phyloP scores from a whole-genome alignment of 1,140 invertebrate genomes.

The Kradibia gibbosae region DNA sequence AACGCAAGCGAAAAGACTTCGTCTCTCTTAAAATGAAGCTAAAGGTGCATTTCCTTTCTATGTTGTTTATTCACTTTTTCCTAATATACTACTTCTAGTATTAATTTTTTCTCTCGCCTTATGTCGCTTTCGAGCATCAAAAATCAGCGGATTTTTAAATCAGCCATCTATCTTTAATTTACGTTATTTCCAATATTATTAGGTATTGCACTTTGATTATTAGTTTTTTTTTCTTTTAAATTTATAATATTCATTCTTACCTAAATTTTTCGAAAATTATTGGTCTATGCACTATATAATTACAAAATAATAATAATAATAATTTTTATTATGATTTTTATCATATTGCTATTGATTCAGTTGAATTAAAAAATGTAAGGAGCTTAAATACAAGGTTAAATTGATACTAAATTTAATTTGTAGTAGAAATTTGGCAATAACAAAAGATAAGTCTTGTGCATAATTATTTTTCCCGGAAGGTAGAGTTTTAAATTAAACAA shows the following conservation, averaged over 20 bases:
- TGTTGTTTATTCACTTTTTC: neutral
- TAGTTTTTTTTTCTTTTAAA: too few relatives aligned
- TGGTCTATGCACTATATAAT: too few relatives aligned
- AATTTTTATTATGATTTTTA: too few relatives aligned
- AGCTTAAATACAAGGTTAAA: too few relatives aligned
- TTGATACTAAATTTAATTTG: too few relatives aligned
- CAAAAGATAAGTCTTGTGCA: neutral
- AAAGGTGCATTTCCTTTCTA: neutral
- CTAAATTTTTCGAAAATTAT: too few relatives aligned
- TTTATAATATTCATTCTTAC: too few relatives aligned
- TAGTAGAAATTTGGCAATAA: neutral
- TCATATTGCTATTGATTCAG: too few relatives aligned
- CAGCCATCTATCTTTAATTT: neutral
- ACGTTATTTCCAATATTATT: neutral
- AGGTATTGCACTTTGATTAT: neutral
- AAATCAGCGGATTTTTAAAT: conserved; percentile 6
- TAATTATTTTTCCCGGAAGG: neutral
- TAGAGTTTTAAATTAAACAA: neutral
- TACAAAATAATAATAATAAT: too few relatives aligned
- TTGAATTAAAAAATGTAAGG: too few relatives aligned
- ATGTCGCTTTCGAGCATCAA: neutral
- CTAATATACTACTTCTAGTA: neutral
- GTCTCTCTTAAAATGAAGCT: conserved; percentile 52
- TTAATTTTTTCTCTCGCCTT: neutral
- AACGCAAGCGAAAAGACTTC: conserved; percentile 35